Evolutionary conservation across 2,888 invertebrate genomes (phyloP).

Genomic region (Lobophora halterata): DNA sequence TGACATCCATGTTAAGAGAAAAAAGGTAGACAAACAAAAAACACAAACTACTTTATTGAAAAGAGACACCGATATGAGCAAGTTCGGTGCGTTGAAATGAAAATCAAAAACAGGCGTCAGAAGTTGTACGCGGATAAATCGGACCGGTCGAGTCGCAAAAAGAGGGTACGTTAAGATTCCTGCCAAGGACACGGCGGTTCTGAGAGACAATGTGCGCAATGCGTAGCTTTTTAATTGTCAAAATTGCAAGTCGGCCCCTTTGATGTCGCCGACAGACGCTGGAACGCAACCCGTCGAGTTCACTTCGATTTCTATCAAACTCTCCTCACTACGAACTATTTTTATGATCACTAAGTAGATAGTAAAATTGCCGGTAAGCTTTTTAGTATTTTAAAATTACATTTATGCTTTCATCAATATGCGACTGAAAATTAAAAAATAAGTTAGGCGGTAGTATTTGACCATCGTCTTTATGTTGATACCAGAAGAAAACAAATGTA

Average conservation of each 20-base stretch:
- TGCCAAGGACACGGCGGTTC: conserved; percentile 65
- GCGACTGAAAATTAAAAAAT: no score
- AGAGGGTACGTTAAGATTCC: conserved; percentile 61
- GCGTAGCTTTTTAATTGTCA: conserved; percentile 76
- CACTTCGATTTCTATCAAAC: conserved; percentile 25
- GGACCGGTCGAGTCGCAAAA: conserved; percentile 61
- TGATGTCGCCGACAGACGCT: conserved; percentile 56
- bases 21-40: no score
- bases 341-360: conserved; percentile 16
- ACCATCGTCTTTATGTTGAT: no score
- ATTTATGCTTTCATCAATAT: no score
- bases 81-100: conserved; percentile 27
- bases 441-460: no score
- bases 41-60: no score
- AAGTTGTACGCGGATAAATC: conserved; percentile 50
- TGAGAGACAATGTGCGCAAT: conserved; percentile 62
- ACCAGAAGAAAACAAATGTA: no score
- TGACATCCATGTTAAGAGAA: no score
- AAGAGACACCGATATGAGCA: conserved; percentile 42
- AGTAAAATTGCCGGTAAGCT: conserved; percentile 3
- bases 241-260: conserved; percentile 63
- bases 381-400: no score
- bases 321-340: conserved; percentile 20
- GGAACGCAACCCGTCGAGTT: conserved; percentile 21
- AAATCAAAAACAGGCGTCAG: conserved; percentile 30